Evolutionary conservation across 2,888 invertebrate genomes (phyloP).

Genomic region (Cerastis rubricosa): DNA sequence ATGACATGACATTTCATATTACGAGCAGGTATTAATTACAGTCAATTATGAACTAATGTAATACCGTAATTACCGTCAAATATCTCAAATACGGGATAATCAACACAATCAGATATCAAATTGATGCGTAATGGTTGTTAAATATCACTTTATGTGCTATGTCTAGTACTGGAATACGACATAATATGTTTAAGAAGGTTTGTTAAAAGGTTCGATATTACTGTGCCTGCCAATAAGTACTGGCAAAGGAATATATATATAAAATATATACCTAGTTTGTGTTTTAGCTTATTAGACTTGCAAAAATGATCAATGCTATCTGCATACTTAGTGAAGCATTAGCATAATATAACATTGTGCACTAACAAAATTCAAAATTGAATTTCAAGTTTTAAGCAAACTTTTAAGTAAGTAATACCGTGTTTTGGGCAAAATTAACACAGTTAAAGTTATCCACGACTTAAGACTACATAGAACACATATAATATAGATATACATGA

Average conservation of each 20-base stretch:
- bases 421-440: too few relatives aligned
- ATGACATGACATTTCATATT: not conserved
- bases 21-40: slow-evolving; percentile 7
- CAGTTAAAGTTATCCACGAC: too few relatives aligned
- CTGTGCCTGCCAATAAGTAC: too few relatives aligned
- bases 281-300: too few relatives aligned
- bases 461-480: too few relatives aligned
- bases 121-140: slow-evolving; percentile 5
- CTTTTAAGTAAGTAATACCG: not conserved
- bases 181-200: not conserved
- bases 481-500: too few relatives aligned
- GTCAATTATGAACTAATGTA: not conserved
- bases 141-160: slow-evolving; percentile 2
- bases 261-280: too few relatives aligned
- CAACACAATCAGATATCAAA: slow-evolving; percentile 12
- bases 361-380: not conserved
- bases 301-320: not conserved
- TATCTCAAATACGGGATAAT: slow-evolving; percentile 1
- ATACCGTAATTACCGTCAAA: slow-evolving; percentile 25
- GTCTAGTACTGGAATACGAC: not conserved
- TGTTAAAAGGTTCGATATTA: not conserved
- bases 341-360: not conserved
- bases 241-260: not conserved
- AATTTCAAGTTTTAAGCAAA: too few relatives aligned
- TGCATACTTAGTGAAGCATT: not conserved